phyloP scores from a whole-genome alignment of 2,797 vertebrate species.

The Amblyraja radiata region DNA sequence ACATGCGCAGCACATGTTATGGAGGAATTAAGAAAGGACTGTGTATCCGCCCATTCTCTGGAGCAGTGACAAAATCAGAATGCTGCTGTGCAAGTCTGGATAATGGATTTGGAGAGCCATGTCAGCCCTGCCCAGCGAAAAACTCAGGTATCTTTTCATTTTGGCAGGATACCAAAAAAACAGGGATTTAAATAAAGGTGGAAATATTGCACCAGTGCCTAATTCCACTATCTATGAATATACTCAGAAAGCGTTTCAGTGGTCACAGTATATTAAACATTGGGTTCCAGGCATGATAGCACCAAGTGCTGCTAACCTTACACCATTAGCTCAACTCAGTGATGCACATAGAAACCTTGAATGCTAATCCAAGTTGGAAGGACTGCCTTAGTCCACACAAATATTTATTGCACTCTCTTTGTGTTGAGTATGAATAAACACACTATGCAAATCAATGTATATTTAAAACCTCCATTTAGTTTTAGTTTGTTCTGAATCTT shows the following conservation, averaged over 20 bases:
- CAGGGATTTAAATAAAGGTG: background rate
- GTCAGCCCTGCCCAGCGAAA: slow-evolving; percentile 58
- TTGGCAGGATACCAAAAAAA: background rate
- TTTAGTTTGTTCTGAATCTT: background rate
- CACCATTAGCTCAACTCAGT: background rate
- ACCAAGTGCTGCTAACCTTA: background rate
- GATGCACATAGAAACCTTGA: background rate
- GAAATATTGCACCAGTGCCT: background rate
- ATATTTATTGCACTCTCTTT: background rate
- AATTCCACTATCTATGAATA: background rate
- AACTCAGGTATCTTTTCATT: slow-evolving; percentile 54
- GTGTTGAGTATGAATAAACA: background rate
- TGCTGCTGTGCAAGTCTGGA: slow-evolving; percentile 66
- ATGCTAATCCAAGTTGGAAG: background rate
- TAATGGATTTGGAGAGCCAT: slow-evolving; percentile 64
- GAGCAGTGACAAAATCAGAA: slow-evolving; percentile 64
- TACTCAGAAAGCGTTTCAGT: background rate
- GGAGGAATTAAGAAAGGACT: slow-evolving; percentile 58
- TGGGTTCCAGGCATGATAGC: background rate
- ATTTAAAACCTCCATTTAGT: background rate
- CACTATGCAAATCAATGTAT: background rate
- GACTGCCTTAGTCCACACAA: background rate
- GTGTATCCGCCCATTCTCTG: slow-evolving; percentile 59
- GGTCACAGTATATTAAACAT: slow-evolving; percentile 2
- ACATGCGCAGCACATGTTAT: slow-evolving; percentile 67